phyloP scores from a whole-genome alignment of 2,888 invertebrate species.

The Diaperis boleti region DNA sequence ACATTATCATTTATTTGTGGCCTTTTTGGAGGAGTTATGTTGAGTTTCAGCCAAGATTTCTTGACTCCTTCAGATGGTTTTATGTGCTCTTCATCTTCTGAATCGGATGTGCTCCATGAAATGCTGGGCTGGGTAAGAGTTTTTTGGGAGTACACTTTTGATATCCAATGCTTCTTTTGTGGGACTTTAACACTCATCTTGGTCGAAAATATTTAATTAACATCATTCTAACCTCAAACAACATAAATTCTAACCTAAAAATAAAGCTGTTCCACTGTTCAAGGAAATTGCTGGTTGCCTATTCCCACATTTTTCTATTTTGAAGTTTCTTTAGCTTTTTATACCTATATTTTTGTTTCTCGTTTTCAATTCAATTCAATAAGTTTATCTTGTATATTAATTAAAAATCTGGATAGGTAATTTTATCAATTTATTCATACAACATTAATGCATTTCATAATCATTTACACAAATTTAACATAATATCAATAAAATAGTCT shows the following conservation, averaged over 20 bases:
- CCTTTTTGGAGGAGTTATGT: not conserved
- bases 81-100: slow-evolving; percentile 44
- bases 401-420: no score
- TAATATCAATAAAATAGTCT: slow-evolving; percentile 3
- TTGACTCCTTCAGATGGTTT: not conserved
- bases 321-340: no score
- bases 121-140: slow-evolving; percentile 43
- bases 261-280: no score
- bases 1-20: not conserved
- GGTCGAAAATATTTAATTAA: no score
- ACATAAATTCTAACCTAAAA: slow-evolving; percentile 1
- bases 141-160: slow-evolving; percentile 37
- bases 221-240: slow-evolving; percentile 8
- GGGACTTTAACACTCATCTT: slow-evolving; percentile 1
- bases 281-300: no score
- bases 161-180: slow-evolving; percentile 47
- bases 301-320: no score
- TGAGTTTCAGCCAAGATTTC: slow-evolving; percentile 2
- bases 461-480: slow-evolving; percentile 34
- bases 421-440: slow-evolving; percentile 15
- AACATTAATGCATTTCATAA: slow-evolving; percentile 35
- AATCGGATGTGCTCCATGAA: slow-evolving; percentile 52
- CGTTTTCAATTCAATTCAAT: no score
- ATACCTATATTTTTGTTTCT: no score
- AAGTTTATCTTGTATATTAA: no score